Conservation (phyloP, 2,113 vertebrate species). For the Muscicapa adusta region DNA sequence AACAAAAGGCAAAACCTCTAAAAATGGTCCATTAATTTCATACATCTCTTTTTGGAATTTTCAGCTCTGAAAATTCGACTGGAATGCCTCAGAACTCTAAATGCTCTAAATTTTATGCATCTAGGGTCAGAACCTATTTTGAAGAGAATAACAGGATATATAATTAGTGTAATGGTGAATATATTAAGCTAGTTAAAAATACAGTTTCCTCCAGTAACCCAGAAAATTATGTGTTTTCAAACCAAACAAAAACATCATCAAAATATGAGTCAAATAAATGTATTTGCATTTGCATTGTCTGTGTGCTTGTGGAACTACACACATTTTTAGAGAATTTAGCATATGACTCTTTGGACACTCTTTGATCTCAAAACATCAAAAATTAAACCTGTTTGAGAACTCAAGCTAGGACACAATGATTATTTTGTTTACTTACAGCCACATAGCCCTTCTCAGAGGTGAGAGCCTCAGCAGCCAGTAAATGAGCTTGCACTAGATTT, state of each 20-base stretch:
- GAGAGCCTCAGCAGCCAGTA: slow-evolving; percentile 84
- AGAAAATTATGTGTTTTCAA: not conserved
- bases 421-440: slow-evolving; percentile 79
- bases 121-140: not conserved
- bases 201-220: not conserved
- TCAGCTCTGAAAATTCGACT: not conserved
- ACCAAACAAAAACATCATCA: not conserved
- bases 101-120: not conserved
- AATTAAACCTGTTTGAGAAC: not conserved
- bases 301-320: not conserved
- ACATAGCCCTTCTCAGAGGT: slow-evolving; percentile 73
- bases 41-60: not conserved
- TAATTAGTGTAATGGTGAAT: not conserved
- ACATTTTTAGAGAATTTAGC: not conserved
- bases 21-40: not conserved
- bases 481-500: slow-evolving; percentile 86
- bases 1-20: not conserved
- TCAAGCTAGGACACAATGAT: not conserved
- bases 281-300: not conserved
- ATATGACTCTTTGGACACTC: not conserved
- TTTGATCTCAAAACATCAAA: not conserved
- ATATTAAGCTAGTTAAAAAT: not conserved
- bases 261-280: not conserved
- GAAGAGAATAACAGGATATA: not conserved
- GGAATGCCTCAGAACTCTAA: not conserved